phyloP scores from a whole-genome alignment of 2,797 vertebrate species.

The Epinephelus malabaricus region DNA sequence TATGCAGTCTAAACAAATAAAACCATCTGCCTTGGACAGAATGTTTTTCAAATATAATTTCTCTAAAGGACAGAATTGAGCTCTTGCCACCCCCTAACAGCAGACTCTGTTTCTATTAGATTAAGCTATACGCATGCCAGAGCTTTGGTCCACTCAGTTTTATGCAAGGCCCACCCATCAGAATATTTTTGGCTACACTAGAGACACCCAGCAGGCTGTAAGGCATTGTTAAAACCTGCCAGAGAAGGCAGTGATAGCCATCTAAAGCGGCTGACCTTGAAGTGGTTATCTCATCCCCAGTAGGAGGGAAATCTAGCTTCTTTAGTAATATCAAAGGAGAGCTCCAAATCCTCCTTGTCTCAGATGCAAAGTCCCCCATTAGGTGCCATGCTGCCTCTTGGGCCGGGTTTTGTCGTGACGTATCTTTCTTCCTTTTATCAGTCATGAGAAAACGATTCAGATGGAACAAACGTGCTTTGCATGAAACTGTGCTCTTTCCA shows the following conservation, averaged over 20 bases:
- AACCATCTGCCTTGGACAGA: conserved; percentile 56
- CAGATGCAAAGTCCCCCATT: conserved; percentile 80
- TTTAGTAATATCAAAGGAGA: conserved; percentile 77
- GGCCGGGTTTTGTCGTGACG: conserved; percentile 65
- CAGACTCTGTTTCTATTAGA: conserved; percentile 45
- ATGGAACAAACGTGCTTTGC: conserved; percentile 74
- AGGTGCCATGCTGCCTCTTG: conserved; percentile 70
- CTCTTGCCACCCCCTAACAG: conserved; percentile 40
- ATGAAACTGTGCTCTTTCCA: conserved; percentile 56
- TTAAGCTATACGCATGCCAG: conserved; percentile 43
- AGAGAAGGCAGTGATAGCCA: conserved; percentile 72
- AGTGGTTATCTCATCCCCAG: conserved; percentile 78
- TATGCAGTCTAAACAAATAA: conserved; percentile 49
- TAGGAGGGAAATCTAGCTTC: conserved; percentile 66
- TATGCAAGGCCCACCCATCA: conserved; percentile 50
- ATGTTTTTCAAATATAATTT: conserved; percentile 50
- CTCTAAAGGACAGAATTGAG: conserved; percentile 36
- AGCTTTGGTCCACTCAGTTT: conserved; percentile 39
- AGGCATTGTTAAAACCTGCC: conserved; percentile 74
- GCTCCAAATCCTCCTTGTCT: conserved; percentile 75
- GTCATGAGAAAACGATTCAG: conserved; percentile 71
- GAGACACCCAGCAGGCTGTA: conserved; percentile 57
- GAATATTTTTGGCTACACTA: conserved; percentile 62
- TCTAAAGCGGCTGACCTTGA: conserved; percentile 82
- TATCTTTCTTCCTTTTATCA: conserved; percentile 74